phyloP scores from a whole-genome alignment of 2,888 invertebrate species.

The Encarsia formosa region DNA sequence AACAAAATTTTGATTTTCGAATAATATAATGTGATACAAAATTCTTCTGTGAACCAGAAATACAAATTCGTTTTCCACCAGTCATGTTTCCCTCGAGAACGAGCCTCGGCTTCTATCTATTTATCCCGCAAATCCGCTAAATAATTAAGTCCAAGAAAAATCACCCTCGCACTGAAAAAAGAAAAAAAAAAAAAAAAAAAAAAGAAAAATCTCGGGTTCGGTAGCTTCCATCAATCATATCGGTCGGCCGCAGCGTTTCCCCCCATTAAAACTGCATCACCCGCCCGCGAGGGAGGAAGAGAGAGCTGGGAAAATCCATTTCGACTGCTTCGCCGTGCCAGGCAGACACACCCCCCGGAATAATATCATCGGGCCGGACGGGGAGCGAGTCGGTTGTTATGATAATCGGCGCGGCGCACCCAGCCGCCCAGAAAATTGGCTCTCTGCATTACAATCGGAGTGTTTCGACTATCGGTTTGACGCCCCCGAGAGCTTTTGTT shows the following conservation, averaged over 20 bases:
- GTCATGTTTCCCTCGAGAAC: too few relatives aligned
- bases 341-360: slow-evolving; percentile 35
- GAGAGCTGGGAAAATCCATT: slow-evolving; percentile 36
- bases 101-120: too few relatives aligned
- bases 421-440: slow-evolving; percentile 53
- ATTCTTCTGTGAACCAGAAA: too few relatives aligned
- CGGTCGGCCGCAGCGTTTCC: slow-evolving; percentile 39
- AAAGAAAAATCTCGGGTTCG: not conserved
- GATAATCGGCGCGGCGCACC: slow-evolving; percentile 50
- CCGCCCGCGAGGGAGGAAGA: slow-evolving; percentile 15
- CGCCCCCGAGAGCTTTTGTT: not conserved
- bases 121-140: too few relatives aligned
- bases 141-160: too few relatives aligned
- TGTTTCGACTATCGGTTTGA: not conserved
- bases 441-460: slow-evolving; percentile 49
- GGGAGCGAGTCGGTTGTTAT: slow-evolving; percentile 52
- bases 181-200: not conserved
- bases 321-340: slow-evolving; percentile 28
- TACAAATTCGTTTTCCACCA: too few relatives aligned
- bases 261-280: slow-evolving; percentile 50
- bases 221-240: slow-evolving; percentile 43
- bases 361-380: slow-evolving; percentile 46
- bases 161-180: not conserved
- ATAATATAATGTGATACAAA: too few relatives aligned
- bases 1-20: too few relatives aligned